A percentile compares a stretch with the other conserved stretches of the same genome.
Evolutionary conservation across 2,797 vertebrate genomes (phyloP).

Genomic region (Salmo trutta): DNA sequence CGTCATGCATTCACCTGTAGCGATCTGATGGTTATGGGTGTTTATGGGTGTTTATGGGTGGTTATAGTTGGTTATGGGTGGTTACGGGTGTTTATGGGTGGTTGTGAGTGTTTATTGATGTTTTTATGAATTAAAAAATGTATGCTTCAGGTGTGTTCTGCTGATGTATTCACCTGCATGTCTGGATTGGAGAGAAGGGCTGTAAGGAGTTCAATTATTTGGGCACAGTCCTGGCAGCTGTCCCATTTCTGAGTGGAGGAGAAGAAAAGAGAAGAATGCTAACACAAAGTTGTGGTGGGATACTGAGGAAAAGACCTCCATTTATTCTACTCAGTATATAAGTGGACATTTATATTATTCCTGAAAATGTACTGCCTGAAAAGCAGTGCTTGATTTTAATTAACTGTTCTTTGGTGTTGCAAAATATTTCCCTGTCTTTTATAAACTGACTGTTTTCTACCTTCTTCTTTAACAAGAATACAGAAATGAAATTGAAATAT

Average conservation of each 20-base stretch:
- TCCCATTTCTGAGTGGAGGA: conserved; percentile 55
- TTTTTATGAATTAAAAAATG: not conserved
- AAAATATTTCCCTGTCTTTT: not conserved
- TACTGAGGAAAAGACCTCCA: not conserved
- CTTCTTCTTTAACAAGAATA: not conserved
- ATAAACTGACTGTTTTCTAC: not conserved
- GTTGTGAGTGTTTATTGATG: not conserved
- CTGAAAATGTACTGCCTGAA: not conserved
- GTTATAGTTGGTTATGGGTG: not conserved
- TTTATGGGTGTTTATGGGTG: not conserved
- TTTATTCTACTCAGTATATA: not conserved
- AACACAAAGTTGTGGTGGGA: not conserved
- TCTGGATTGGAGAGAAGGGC: conserved; percentile 70
- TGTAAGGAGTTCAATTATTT: conserved; percentile 68
- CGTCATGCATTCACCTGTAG: not conserved
- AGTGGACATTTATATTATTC: not conserved
- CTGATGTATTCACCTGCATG: conserved; percentile 63
- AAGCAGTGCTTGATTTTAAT: not conserved
- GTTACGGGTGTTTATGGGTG: not conserved
- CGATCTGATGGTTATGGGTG: conserved; percentile 2
- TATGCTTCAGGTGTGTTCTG: not conserved
- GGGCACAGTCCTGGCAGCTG: conserved; percentile 73
- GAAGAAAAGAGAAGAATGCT: not conserved
- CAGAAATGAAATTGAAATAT: not conserved
- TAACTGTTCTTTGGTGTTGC: not conserved